Evolutionary conservation across 2,113 vertebrate species (phyloP), one percentile per base, ranked within the genome.

Genomic region (Lichenostomus cassidix): DNA sequence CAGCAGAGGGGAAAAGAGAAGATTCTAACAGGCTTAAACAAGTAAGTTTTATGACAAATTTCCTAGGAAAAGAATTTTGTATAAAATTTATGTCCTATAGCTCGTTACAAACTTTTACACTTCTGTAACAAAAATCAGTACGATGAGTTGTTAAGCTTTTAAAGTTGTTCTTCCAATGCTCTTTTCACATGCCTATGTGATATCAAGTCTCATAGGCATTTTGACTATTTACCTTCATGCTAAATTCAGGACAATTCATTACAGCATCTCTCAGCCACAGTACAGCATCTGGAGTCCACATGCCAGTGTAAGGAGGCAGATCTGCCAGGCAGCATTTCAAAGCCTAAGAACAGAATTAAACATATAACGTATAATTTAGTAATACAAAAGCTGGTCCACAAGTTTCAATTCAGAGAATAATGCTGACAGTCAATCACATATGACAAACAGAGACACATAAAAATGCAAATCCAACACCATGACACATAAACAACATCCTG

Each of bases 201-300:
- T 79, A 69, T 90, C 67, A 87, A 46, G 31, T 39, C 41, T 75
- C 20, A 41, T 0, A 37, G 16, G 8, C 31, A 53, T 39, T 46
- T 44, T 46, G 50, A 59, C 33, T 50, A 82, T 71, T 95, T 96
- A 99, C 99, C 99, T 98, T 99, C 96, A 99, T 98, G 97, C 97
- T 99, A 90, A 98, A 99, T 89, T 98, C 97, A 7, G 97, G 92
- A 91, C 98, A 97, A 71, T 96, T 98, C 76, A 98, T 83, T 53
- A 99, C 96, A 31, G 97, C 96, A 83, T 99, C 98, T 97, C 98
- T 98, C 62, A 99, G 90, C 98, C 98, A 98, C 83, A 98, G 94
- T 33, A 99, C 97, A 33, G 98, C 98, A 88, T 99, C 98, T 63
- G 98, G 98, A 64, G 98, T 98, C 99, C 99, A 99, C 95, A 98